Base-by-base conservation (phyloP, 2,888 invertebrate genomes). In the Agrotis exclamationis region DNA sequence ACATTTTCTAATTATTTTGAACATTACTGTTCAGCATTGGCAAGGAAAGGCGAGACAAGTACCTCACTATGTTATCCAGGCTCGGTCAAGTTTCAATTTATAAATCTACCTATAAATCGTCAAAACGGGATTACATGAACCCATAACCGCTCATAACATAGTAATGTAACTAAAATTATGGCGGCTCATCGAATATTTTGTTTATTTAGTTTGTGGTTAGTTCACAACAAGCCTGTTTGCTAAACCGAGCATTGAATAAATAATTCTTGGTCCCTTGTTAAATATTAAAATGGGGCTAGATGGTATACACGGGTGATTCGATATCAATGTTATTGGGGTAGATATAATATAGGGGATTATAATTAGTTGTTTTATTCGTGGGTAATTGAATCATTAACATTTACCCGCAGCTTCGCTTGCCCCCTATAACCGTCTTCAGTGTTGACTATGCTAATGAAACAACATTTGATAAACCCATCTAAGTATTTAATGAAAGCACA, bases 211-310 rank as follows among this genome's bases (percentile, higher is more conserved):
- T 86, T 85, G 86, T 80, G 87, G 89, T 79, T 89, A 91, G 92
- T 93, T 92, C 90, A 91, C 90, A 92, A 91, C 90, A 82, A 85
- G 87, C 86, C 82, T 89, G 89, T 92, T 93, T 92, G 90, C 88
- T 86, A 72, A 88, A 85, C 87, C 87, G 87, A 89, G 86, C 89
- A 90, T 87, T 95, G 93, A 95, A 96, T 95, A 93, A 95, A 93
- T 94, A 93, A 95, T 93, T 87, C 88, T 87, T 85, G 87, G 90
- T 82, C 89, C 91, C 91, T 92, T 88, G 90, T 92, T 93, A 92
- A 93, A 92, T 93, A 93, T 93, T 94, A 89, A 93, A 91, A 82
- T 78, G 82, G 89, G 84, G 83, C 81, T 86, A 86, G 81, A 80
- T 74, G 80, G 75, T 82, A 77, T 76, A 88, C 80, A 88, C 87